A percentile compares a stretch with the other conserved stretches of the same genome.
phyloP scores from a whole-genome alignment of 2,888 invertebrate genomes.

The Emmelina monodactyla region DNA sequence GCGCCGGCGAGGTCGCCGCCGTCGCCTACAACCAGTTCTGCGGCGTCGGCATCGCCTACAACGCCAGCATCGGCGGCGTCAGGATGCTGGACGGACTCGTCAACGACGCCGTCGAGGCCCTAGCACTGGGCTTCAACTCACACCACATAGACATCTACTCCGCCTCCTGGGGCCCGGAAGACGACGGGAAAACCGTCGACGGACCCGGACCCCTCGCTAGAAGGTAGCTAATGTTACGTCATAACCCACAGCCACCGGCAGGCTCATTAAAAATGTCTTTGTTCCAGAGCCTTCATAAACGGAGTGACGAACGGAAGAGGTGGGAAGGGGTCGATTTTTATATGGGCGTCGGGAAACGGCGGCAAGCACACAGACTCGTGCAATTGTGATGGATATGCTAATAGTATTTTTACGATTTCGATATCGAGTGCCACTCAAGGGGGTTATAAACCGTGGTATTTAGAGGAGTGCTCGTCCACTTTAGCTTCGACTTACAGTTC shows the following conservation, averaged over 20 bases:
- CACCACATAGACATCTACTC: constrained; percentile 96
- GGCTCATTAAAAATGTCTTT: constrained; percentile 48
- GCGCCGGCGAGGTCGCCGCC: constrained; percentile 98
- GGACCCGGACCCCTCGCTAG: constrained; percentile 93
- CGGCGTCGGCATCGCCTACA: constrained; percentile 97
- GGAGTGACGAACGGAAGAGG: constrained; percentile 92
- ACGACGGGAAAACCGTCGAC: constrained; percentile 96
- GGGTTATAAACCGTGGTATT: constrained; percentile 96
- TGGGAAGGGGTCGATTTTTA: constrained; percentile 94
- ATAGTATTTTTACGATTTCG: constrained; percentile 97
- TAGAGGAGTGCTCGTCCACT: constrained; percentile 99
- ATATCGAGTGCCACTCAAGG: constrained; percentile 97
- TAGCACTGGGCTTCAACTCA: constrained; percentile 90
- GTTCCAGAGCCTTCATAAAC: constrained; percentile 85
- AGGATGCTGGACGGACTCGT: constrained; percentile 98
- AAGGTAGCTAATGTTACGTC: constrained; percentile 42
- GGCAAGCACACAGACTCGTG: constrained; percentile 95
- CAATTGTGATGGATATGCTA: constrained; percentile 99
- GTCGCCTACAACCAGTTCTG: constrained; percentile 96
- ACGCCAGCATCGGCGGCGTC: constrained; percentile 95
- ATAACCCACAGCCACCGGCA: constrained; percentile 27
- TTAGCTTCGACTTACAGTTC: constrained; percentile 97
- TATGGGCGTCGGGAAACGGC: constrained; percentile 98
- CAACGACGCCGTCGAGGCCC: constrained; percentile 94
- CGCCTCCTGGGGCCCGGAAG: constrained; percentile 97